Evolutionary conservation across 2,113 vertebrate species (phyloP).

Genomic region (Progne subis): DNA sequence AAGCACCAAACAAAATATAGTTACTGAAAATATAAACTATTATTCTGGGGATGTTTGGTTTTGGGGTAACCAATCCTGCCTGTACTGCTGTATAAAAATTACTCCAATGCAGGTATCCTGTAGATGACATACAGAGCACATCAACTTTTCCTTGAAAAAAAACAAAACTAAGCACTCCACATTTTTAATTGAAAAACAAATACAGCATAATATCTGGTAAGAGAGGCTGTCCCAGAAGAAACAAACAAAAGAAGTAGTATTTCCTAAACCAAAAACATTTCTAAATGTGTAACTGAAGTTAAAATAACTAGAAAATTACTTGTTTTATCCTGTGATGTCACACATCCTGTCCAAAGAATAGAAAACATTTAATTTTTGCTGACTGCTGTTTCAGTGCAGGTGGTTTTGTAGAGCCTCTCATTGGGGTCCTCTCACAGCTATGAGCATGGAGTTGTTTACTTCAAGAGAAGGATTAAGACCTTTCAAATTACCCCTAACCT

Average conservation of each 20-base stretch:
- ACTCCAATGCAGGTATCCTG: not conserved
- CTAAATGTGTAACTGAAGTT: not conserved
- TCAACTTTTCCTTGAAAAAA: not conserved
- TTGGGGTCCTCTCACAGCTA: not conserved
- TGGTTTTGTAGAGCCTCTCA: not conserved
- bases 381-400: not conserved
- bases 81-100: not conserved
- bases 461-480: not conserved
- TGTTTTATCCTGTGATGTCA: not conserved
- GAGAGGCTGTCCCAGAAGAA: not conserved
- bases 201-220: not conserved
- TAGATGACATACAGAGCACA: not conserved
- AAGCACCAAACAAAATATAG: not conserved
- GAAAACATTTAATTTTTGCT: not conserved
- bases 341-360: not conserved
- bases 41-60: not conserved
- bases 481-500: not conserved
- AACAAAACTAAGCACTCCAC: not conserved
- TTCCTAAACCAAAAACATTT: not conserved
- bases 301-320: not conserved
- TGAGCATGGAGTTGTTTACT: not conserved
- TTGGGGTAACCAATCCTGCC: not conserved
- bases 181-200: not conserved
- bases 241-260: not conserved
- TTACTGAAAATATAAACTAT: not conserved